Conservation (phyloP, 2,797 vertebrate species). For the Coluber constrictor region DNA sequence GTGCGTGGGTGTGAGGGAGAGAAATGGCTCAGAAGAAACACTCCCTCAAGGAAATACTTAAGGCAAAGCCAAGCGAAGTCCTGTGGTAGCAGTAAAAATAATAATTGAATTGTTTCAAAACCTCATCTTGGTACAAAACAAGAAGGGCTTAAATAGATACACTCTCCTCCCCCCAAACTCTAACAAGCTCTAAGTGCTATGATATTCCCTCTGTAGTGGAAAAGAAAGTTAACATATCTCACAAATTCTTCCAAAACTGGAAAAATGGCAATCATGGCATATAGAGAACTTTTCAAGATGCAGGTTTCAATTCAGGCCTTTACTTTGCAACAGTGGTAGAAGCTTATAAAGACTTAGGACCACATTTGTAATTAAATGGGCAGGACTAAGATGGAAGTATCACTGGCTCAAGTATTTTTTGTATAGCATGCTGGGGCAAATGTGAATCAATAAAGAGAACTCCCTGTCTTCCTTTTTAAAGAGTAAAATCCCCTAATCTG, state of each 20-base stretch:
- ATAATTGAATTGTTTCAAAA: not conserved
- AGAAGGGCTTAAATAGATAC: not conserved
- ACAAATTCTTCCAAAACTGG: not conserved
- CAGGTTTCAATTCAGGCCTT: not conserved
- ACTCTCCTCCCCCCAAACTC: not conserved
- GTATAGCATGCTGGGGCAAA: not conserved
- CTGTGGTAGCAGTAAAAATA: not conserved
- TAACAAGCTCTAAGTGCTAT: not conserved
- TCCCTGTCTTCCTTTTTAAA: conserved; percentile 3
- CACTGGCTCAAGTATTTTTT: not conserved
- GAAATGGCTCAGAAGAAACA: not conserved
- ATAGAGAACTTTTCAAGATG: not conserved
- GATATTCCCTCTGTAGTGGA: not conserved
- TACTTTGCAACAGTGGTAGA: not conserved
- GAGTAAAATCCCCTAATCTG: not conserved
- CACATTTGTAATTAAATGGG: not conserved
- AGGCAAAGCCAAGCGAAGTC: not conserved
- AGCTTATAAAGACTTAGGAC: not conserved
- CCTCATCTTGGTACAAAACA: not conserved
- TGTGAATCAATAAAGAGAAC: not conserved
- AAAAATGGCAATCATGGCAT: not conserved
- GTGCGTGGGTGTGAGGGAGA: not conserved
- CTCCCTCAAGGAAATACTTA: not conserved
- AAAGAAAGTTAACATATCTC: not conserved
- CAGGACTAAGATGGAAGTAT: not conserved